Percentiles rank a stretch among this genome's conserved stretches.
Evolutionary conservation across 2,888 invertebrate species (phyloP).

Genomic region (Tethea ocularis): DNA sequence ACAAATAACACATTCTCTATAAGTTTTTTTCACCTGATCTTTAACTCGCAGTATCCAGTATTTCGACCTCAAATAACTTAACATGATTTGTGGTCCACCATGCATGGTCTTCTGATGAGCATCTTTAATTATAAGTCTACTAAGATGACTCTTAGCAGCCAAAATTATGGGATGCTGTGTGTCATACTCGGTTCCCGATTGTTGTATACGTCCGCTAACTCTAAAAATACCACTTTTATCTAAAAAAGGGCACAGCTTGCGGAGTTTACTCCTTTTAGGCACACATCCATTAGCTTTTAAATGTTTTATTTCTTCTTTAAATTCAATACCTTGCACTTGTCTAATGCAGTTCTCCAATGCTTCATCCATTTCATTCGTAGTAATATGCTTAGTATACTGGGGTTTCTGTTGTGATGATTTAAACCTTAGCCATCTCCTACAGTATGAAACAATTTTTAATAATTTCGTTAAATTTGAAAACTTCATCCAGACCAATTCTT

Average conservation of each 20-base stretch:
- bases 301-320: constrained; percentile 16
- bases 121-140: constrained; percentile 24
- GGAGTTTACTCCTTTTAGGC: constrained; percentile 13
- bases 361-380: neutral
- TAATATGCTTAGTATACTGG: neutral
- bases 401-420: neutral
- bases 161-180: constrained; percentile 25
- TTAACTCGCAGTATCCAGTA: constrained; percentile 26
- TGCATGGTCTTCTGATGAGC: constrained; percentile 33
- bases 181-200: constrained; percentile 6
- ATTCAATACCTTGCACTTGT: neutral
- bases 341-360: constrained; percentile 12
- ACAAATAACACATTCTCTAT: constrained; percentile 23
- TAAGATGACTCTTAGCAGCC: constrained; percentile 14
- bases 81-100: constrained; percentile 28
- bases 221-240: constrained; percentile 20
- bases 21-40: constrained; percentile 13
- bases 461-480: constrained; percentile 15
- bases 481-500: constrained; percentile 1
- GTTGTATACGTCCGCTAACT: constrained; percentile 23
- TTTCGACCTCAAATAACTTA: constrained; percentile 19
- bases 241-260: constrained; percentile 16
- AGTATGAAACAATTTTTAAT: constrained; percentile 18
- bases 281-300: constrained; percentile 16
- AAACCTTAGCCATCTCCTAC: constrained; percentile 14